phyloP scores from a whole-genome alignment of 2,888 invertebrate genomes.

The Mesorhabditis spiculigera region DNA sequence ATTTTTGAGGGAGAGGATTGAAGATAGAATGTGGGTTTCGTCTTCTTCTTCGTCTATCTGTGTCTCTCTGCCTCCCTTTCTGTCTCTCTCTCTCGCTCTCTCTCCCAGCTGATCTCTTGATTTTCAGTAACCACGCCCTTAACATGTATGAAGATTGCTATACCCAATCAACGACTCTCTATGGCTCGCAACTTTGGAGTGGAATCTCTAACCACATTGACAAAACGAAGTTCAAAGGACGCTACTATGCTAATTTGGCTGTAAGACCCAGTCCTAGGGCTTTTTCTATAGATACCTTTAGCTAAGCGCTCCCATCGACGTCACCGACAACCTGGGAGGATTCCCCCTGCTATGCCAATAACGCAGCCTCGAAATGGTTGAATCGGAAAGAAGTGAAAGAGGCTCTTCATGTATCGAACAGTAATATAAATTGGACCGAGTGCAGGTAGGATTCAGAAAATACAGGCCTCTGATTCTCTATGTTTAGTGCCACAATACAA shows the following conservation, averaged over 20 bases:
- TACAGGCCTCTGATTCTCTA: not conserved
- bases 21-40: not conserved
- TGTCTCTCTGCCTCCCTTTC: not conserved
- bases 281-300: too few species aligned
- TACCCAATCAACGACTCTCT: not conserved
- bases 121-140: constrained; percentile 10
- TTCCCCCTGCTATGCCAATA: constrained; percentile 25
- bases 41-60: too few species aligned
- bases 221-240: not conserved
- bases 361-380: constrained; percentile 14
- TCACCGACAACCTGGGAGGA: constrained; percentile 15
- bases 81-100: too few species aligned
- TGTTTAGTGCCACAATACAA: not conserved
- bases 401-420: constrained; percentile 25
- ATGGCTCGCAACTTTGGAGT: not conserved
- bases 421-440: constrained; percentile 10
- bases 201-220: not conserved
- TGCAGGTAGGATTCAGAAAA: constrained; percentile 10
- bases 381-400: constrained; percentile 14
- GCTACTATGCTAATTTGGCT: not conserved
- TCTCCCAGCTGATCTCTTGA: not conserved
- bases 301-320: not conserved
- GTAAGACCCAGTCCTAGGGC: too few species aligned
- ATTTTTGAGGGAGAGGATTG: not conserved
- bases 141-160: constrained; percentile 15